Evolutionary conservation across 2,888 invertebrate species (phyloP).

Genomic region (Cryptus viduatorius): DNA sequence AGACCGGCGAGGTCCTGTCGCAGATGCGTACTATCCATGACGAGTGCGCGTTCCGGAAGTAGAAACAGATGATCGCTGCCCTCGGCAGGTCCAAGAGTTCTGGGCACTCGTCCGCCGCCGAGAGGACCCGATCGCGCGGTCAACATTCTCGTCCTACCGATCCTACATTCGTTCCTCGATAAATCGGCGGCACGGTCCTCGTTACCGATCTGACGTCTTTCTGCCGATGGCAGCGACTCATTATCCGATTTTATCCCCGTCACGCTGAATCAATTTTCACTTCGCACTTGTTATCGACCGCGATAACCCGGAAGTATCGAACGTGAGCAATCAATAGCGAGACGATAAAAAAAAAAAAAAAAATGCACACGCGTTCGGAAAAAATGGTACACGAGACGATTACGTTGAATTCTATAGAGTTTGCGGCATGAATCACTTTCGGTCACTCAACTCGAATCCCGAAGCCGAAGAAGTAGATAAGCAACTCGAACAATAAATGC

Average conservation of each 20-base stretch:
- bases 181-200: constrained; percentile 8
- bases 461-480: constrained; percentile 3
- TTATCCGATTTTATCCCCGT: constrained; percentile 73
- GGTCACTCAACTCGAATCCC: constrained; percentile 76
- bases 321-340: not conserved
- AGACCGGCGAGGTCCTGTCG: constrained; percentile 87
- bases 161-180: constrained; percentile 13
- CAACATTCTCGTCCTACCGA: constrained; percentile 77
- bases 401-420: not conserved
- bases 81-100: constrained; percentile 85
- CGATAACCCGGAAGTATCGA: not conserved
- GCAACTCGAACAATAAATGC: constrained; percentile 14
- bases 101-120: constrained; percentile 81
- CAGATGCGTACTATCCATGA: constrained; percentile 86
- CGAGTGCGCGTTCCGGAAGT: constrained; percentile 86
- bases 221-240: constrained; percentile 68
- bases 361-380: not conserved
- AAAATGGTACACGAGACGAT: not conserved
- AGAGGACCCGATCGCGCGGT: constrained; percentile 81
- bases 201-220: not conserved
- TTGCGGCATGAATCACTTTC: constrained; percentile 73
- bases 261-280: constrained; percentile 66
- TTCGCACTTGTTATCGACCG: constrained; percentile 32
- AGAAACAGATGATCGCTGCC: constrained; percentile 87
- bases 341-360: not conserved